Evolutionary conservation across 2,113 vertebrate species (phyloP).

Genomic region (Heliornis fulica): DNA sequence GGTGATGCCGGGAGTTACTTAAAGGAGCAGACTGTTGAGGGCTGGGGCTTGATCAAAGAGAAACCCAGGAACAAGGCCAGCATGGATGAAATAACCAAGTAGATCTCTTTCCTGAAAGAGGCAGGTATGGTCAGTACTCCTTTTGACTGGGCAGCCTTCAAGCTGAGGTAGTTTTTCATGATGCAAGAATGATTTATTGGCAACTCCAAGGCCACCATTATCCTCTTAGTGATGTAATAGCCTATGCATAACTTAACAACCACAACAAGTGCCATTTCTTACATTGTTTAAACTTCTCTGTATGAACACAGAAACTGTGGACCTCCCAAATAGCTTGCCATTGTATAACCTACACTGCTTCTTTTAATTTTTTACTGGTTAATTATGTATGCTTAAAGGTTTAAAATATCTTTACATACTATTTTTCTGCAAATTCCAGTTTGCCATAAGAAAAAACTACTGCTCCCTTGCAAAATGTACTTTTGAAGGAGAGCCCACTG

Average conservation of each 20-base stretch:
- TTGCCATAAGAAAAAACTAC: conserved; percentile 33
- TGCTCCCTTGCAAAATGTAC: not conserved
- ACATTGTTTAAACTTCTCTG: not conserved
- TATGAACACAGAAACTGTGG: not conserved
- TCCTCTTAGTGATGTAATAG: not conserved
- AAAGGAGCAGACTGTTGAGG: not conserved
- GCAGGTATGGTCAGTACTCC: not conserved
- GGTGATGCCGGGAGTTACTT: conserved; percentile 21
- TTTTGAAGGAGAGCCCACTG: not conserved
- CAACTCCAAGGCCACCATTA: not conserved
- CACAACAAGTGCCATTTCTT: not conserved
- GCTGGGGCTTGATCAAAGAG: not conserved
- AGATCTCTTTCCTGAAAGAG: not conserved
- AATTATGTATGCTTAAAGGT: conserved; percentile 77
- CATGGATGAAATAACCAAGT: not conserved
- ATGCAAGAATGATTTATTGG: not conserved
- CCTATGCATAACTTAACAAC: not conserved
- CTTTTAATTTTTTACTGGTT: conserved; percentile 20
- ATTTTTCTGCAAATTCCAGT: conserved; percentile 76
- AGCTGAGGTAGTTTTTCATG: not conserved
- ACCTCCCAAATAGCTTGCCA: not conserved
- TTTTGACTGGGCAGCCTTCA: not conserved
- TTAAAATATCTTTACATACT: conserved; percentile 68
- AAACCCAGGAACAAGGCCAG: not conserved
- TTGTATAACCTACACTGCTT: not conserved